Evolutionary conservation across 2,797 vertebrate genomes (phyloP).

Genomic region (Poecilia velifera): DNA sequence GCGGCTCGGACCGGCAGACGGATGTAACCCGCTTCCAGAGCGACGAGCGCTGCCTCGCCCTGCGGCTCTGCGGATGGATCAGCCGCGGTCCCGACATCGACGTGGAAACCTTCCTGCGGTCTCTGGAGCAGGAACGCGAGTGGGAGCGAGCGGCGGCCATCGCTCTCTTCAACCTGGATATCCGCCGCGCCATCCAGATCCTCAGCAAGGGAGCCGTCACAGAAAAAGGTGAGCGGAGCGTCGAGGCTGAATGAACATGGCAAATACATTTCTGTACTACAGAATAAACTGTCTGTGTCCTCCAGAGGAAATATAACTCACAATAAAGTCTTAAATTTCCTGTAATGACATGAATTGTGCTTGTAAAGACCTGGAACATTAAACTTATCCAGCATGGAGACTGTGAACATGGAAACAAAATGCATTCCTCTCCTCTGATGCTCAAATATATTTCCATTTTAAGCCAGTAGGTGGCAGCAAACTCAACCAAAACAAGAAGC

Average conservation of each 20-base stretch:
- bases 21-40: constrained; percentile 89
- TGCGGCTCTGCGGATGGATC: constrained; percentile 97
- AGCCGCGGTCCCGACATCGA: constrained; percentile 89
- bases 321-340: neutral
- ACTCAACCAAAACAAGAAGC: neutral
- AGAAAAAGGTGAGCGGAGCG: constrained; percentile 84
- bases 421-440: neutral
- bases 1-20: constrained; percentile 89
- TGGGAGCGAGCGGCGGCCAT: constrained; percentile 97
- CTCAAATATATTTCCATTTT: neutral
- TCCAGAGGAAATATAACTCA: neutral
- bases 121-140: constrained; percentile 92
- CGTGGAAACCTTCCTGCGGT: constrained; percentile 90
- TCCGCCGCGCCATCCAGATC: constrained; percentile 95
- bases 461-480: neutral
- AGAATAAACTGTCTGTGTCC: neutral
- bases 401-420: neutral
- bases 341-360: neutral
- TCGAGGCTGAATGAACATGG: too few relatives aligned
- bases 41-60: constrained; percentile 92
- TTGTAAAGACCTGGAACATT: neutral
- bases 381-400: neutral
- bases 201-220: constrained; percentile 94
- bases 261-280: neutral
- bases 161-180: constrained; percentile 96